Evolutionary conservation across 2,888 invertebrate genomes (phyloP).

Genomic region (Mythimna ferrago): DNA sequence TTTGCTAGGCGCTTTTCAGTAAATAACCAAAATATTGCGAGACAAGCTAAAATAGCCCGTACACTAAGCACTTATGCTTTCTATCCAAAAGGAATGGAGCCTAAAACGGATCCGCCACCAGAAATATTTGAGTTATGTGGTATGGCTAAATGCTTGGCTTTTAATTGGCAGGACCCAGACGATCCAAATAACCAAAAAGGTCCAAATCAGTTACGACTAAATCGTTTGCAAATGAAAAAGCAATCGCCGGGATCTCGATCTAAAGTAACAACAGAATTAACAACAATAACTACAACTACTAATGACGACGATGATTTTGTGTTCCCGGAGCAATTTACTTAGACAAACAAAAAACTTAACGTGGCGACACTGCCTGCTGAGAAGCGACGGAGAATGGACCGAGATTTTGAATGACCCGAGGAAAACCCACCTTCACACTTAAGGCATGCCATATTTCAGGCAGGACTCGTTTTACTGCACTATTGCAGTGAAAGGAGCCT

Average conservation of each 20-base stretch:
- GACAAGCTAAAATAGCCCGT: background rate
- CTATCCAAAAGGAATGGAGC: constrained; percentile 6
- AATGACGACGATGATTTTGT: constrained; percentile 9
- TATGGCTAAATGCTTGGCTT: constrained; percentile 28
- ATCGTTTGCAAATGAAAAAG: rapidly evolving
- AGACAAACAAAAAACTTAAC: background rate
- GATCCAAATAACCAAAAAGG: background rate
- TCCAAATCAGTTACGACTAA: rapidly evolving
- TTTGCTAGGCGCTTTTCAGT: background rate
- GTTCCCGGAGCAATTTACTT: constrained; percentile 24
- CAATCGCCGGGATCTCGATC: background rate
- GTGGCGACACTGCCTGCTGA: background rate
- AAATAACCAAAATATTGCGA: background rate
- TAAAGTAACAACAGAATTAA: background rate
- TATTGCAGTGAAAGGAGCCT: too few relatives aligned
- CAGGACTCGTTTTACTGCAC: background rate
- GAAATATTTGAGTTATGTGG: constrained; percentile 4
- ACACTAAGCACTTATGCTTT: constrained; percentile 46
- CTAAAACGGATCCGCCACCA: background rate
- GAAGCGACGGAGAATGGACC: background rate
- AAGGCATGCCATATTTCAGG: background rate
- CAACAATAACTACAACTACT: background rate
- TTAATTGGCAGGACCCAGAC: constrained; percentile 15
- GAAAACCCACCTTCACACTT: background rate
- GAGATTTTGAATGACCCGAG: background rate